Evolutionary conservation across 2,888 invertebrate species (phyloP).

Genomic region (Bibio marci): DNA sequence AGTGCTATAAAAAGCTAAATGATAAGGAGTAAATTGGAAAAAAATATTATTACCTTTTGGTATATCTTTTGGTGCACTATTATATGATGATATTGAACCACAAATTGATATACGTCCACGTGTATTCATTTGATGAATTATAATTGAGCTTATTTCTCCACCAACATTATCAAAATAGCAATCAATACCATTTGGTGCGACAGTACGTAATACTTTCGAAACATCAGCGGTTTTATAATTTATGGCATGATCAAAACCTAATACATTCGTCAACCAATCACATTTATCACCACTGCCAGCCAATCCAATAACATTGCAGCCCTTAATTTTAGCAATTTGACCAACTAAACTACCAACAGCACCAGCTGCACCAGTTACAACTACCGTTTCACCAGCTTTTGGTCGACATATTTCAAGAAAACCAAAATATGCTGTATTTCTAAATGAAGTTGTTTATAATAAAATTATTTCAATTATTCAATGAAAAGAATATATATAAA

Average conservation of each 20-base stretch:
- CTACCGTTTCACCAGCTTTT: slow-evolving; percentile 52
- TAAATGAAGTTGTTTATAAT: slow-evolving; percentile 17
- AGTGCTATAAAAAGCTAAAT: too few relatives aligned
- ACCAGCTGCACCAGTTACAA: slow-evolving; percentile 58
- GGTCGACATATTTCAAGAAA: slow-evolving; percentile 51
- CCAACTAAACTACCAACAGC: slow-evolving; percentile 64
- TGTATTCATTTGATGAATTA: background rate
- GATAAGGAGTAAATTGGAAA: too few relatives aligned
- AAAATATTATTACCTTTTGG: slow-evolving; percentile 1
- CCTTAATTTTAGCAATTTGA: slow-evolving; percentile 59
- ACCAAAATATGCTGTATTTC: slow-evolving; percentile 61
- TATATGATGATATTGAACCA: slow-evolving; percentile 3
- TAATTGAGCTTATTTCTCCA: slow-evolving; percentile 1
- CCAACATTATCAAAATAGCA: slow-evolving; percentile 57
- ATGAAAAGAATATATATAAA: too few relatives aligned
- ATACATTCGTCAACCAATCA: slow-evolving; percentile 43
- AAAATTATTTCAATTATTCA: background rate
- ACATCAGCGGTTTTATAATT: slow-evolving; percentile 52
- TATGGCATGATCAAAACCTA: slow-evolving; percentile 49
- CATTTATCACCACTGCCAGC: slow-evolving; percentile 55
- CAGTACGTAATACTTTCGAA: slow-evolving; percentile 35
- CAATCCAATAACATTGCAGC: slow-evolving; percentile 51
- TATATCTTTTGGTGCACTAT: background rate
- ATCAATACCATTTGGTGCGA: slow-evolving; percentile 51
- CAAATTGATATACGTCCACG: slow-evolving; percentile 1